Base-by-base conservation (phyloP, 2,888 invertebrate genomes). In the Heteromyza rotundicornis region DNA sequence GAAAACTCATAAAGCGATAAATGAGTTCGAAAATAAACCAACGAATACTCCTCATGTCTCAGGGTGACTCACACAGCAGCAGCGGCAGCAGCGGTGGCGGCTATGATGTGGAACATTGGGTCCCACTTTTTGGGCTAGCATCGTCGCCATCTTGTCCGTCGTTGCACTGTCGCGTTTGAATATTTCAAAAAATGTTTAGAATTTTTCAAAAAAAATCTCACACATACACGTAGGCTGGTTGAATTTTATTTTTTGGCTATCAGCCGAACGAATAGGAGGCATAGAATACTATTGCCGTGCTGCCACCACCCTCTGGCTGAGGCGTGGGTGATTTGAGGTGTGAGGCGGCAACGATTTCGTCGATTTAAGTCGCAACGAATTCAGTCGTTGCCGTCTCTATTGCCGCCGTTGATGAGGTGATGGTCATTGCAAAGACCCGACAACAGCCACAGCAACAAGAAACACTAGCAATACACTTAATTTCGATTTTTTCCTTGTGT, bases 381-480 rank as follows among this genome's bases (percentile, higher is more conserved):
- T 40, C n/a, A 3, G 27, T 52, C 8, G 23, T 52, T n/a, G 35
- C 10, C 19, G 35, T n/a, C 35, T 10, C 8, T 36, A 3, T 35
- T 50, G 20, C 40, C 35, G 19, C 24, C 55, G 57, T 32, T 56
- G 62, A 59, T 63, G 59, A 62, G 59, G 50, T 63, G 65, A 65
- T 66, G 66, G 64, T 57, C 66, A 68, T 63, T 62, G 58, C 59
- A 63, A 64, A 63, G 61, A 14, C 51, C 12, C 64, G 58, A 20
- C 40, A 16, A 53, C 51, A 20, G 17, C 10, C n/a, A 22, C 35
- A 50, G 24, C 2, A 58, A 36, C 20, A 58, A 51, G 19, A 57
- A 35, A 47, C 40, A 40, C 40, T 27, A 40, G n/a, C 8, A 40
- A 40, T 3, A 1, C n/a, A 44, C 23, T n/a, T 14, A 16, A 20